Percentiles rank a stretch among this genome's conserved stretches.
These are phyloP conservation scores for Silurus lanzhouensis DNA, from an alignment of 2,797 vertebrate species.

Conservation along the genomic window DNA sequence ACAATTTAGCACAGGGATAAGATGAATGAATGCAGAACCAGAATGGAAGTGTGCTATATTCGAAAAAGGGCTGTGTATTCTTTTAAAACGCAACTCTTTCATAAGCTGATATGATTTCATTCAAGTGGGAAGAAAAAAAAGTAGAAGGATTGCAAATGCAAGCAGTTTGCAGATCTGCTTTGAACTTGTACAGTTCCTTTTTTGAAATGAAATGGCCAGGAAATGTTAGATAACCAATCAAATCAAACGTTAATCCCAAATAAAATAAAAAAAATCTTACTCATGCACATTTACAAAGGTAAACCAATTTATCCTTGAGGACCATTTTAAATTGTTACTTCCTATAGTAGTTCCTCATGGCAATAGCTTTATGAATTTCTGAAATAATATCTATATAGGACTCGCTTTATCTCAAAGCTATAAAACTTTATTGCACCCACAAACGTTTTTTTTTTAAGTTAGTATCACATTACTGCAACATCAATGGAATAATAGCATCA, in stretches of 20 bases:
- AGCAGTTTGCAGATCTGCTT: slow-evolving; percentile 2
- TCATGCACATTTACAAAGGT: not conserved
- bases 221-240: not conserved
- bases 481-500: not conserved
- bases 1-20: not conserved
- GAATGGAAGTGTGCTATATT: slow-evolving; percentile 14
- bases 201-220: not conserved
- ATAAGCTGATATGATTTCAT: slow-evolving; percentile 12
- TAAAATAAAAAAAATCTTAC: not conserved
- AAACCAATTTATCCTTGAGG: not conserved
- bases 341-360: not conserved
- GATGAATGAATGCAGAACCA: slow-evolving; percentile 13
- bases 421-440: not conserved
- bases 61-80: slow-evolving; percentile 23
- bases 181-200: not conserved
- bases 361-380: slow-evolving; percentile 18
- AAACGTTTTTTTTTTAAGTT: not conserved
- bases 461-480: not conserved
- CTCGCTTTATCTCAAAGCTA: not conserved
- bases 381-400: not conserved
- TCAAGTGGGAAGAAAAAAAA: slow-evolving; percentile 6
- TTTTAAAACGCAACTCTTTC: slow-evolving; percentile 24
- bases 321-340: not conserved
- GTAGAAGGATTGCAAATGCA: slow-evolving; percentile 10
- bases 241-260: not conserved